Evolutionary conservation across 2,888 invertebrate species (phyloP), one percentile per base, ranked within the genome.

Genomic region (Callosobruchus maculatus): DNA sequence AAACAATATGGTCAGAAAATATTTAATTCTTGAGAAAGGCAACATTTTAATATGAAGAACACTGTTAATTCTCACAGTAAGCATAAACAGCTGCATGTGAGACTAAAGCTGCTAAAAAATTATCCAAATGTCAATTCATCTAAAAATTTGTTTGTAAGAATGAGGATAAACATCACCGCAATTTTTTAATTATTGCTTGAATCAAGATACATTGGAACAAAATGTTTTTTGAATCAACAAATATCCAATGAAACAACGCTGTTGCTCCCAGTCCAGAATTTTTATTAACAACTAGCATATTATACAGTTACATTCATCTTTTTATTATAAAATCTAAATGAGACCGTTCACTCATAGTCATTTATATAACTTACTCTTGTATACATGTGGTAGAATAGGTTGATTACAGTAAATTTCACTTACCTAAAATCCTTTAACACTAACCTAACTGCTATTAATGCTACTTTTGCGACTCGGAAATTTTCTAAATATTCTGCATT

Each of bases 251-350:
- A 49, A 49, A 49, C 18, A 49, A 49, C 13, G 9, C 49, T 18
- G 49, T 49, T 76, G 49, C 49, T 86, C 86, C 86, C 86, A 85
- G 85, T 85, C 86, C 86, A 86, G 85, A 86, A 83, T 86, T 86
- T n/a, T 86, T 85, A 82, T 87, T 86, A 87, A 86, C 86, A 87
- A 87, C 86, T 86, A 86, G 85, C 85, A 86, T 77, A 86, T 49
- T 7, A 49, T 49, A 49, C 49, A 49, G 18, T 49, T 86, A 87
- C 86, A 86, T 82, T 80, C 49, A 49, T 79, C 79, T 82, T 84
- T 83, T 84, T 84, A 83, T 84, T 84, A 85, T 85, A 86, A 83
- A 84, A 82, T 82, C 49, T 49, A 49, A 49, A 49, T 49, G 49
- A 49, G 49, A 49, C 49, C 75, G 79, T 77, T 80, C 74, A 79